phyloP scores from a whole-genome alignment of 2,797 vertebrate genomes.

The Distichodus sexfasciatus region DNA sequence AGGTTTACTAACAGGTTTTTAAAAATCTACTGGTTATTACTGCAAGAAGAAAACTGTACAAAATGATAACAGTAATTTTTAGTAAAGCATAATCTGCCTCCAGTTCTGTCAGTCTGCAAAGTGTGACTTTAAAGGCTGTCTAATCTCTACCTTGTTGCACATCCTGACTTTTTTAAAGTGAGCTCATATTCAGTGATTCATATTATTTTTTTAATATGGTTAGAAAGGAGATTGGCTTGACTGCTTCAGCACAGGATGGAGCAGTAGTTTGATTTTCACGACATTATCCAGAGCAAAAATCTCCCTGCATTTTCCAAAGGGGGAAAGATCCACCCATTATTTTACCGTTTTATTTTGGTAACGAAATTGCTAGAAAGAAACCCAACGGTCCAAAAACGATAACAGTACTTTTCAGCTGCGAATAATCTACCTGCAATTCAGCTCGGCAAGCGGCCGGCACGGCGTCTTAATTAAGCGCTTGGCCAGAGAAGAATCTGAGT shows the following conservation, averaged over 20 bases:
- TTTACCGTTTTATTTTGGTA: conserved; percentile 51
- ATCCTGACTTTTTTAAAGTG: too few species aligned
- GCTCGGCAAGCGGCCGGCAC: conserved; percentile 34
- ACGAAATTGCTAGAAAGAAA: conserved; percentile 35
- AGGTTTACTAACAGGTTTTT: too few species aligned
- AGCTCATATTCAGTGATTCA: too few species aligned
- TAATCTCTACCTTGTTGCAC: too few species aligned
- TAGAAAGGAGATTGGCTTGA: too few species aligned
- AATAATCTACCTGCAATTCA: conserved; percentile 57
- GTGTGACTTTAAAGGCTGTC: too few species aligned
- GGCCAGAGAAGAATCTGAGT: conserved; percentile 52
- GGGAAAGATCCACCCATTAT: conserved; percentile 42
- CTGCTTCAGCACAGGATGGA: neutral
- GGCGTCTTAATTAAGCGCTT: conserved; percentile 57
- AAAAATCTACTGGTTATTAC: too few species aligned
- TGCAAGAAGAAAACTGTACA: too few species aligned
- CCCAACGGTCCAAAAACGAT: conserved; percentile 46
- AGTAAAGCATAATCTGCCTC: too few species aligned
- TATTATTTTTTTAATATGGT: too few species aligned
- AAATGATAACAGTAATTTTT: too few species aligned
- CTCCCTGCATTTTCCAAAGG: conserved; percentile 29
- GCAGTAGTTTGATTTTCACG: neutral
- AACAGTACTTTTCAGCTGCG: conserved; percentile 42
- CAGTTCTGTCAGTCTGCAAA: too few species aligned
- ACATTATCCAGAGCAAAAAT: conserved; percentile 21